Evolutionary conservation across 2,113 vertebrate genomes (phyloP).

Genomic region (Dipodomys stephensi): DNA sequence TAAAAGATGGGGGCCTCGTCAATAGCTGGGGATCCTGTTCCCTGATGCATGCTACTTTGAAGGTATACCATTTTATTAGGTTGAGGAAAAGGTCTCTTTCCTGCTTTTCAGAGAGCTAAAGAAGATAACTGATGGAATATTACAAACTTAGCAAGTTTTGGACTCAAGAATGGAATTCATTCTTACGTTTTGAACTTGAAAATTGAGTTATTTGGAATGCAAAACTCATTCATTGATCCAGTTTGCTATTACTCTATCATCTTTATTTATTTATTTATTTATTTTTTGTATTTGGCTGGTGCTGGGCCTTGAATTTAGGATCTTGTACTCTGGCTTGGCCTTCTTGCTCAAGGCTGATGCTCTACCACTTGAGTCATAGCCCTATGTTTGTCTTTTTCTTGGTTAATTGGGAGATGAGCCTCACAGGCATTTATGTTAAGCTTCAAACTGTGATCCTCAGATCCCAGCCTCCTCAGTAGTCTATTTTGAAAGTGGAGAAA

Average conservation of each 20-base stretch:
- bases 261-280: background rate
- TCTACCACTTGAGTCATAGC: too few relatives aligned
- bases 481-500: too few relatives aligned
- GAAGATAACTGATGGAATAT: background rate
- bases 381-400: too few relatives aligned
- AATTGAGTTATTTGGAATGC: background rate
- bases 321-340: too few relatives aligned
- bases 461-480: too few relatives aligned
- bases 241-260: background rate
- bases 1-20: background rate
- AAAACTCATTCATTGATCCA: background rate
- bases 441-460: too few relatives aligned
- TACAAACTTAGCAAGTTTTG: background rate
- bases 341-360: too few relatives aligned
- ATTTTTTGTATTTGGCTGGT: background rate
- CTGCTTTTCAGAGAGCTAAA: background rate
- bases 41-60: background rate
- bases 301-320: too few relatives aligned
- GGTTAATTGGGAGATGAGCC: too few relatives aligned
- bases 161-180: conserved; percentile 20
- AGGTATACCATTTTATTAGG: background rate
- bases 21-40: background rate
- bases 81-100: background rate
- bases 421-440: too few relatives aligned
- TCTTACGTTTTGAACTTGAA: conserved; percentile 29